Evolutionary conservation across 2,888 invertebrate species (phyloP).

Genomic region (Galerucella pusilla): DNA sequence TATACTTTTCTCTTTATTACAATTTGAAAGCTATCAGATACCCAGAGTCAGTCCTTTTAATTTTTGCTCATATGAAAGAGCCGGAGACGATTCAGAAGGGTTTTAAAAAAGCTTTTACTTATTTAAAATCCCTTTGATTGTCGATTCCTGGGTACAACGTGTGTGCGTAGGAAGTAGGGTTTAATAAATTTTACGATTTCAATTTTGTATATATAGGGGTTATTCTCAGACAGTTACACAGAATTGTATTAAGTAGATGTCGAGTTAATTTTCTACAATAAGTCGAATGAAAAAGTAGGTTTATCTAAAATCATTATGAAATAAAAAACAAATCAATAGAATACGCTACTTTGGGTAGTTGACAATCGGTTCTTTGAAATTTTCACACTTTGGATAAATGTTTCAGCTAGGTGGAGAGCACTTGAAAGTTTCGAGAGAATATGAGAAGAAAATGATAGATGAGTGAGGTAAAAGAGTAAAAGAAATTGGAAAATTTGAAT

Average conservation of each 20-base stretch:
- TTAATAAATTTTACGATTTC: constrained; percentile 38
- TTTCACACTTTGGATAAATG: no score
- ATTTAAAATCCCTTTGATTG: constrained; percentile 43
- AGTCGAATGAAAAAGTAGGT: no score
- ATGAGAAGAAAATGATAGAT: no score
- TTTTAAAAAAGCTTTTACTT: constrained; percentile 45
- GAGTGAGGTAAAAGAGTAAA: no score
- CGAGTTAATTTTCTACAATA: not conserved
- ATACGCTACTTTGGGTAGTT: no score
- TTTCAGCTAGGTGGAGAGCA: not conserved
- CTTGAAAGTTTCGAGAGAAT: no score
- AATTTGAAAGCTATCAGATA: constrained; percentile 8
- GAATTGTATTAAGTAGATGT: not conserved
- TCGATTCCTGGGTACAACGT: constrained; percentile 27
- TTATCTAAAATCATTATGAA: no score
- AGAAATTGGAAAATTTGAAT: no score
- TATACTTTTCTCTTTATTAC: constrained; percentile 1
- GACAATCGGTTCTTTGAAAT: no score
- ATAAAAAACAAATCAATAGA: no score
- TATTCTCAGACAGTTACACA: constrained; percentile 18
- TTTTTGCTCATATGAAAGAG: constrained; percentile 38
- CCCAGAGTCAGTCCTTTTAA: constrained; percentile 28
- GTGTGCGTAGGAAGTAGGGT: constrained; percentile 31
- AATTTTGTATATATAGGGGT: constrained; percentile 30
- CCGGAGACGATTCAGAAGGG: constrained; percentile 40